phyloP scores from a whole-genome alignment of 2,888 invertebrate genomes.

The Tyria jacobaeae region DNA sequence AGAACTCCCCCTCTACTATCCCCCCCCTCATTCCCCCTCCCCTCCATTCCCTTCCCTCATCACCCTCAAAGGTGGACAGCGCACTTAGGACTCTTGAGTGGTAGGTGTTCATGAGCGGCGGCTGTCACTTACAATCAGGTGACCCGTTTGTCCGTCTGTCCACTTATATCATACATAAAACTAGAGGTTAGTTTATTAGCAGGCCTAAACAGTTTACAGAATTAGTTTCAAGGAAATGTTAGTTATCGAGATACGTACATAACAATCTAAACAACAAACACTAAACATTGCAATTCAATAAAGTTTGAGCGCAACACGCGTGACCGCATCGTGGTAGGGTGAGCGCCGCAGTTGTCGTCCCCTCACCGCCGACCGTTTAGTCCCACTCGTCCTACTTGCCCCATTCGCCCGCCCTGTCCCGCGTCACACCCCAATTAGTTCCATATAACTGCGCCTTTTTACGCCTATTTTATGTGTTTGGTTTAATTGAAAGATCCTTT shows the following conservation, averaged over 20 bases:
- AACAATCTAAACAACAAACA: constrained; percentile 41
- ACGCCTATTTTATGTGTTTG: constrained; percentile 70
- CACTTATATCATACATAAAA: too few relatives aligned
- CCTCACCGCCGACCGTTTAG: constrained; percentile 45
- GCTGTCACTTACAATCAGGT: too few relatives aligned
- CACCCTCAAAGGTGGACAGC: too few relatives aligned
- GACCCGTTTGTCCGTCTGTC: too few relatives aligned
- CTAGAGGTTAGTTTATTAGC: too few relatives aligned
- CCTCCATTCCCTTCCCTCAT: too few relatives aligned
- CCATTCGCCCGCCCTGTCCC: constrained; percentile 49
- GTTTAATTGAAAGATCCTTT: constrained; percentile 67
- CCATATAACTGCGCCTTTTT: constrained; percentile 74
- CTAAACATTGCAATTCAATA: constrained; percentile 59
- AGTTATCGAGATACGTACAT: neutral
- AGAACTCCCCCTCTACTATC: too few relatives aligned
- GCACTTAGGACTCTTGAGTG: too few relatives aligned
- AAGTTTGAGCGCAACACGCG: constrained; percentile 57
- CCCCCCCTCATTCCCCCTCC: too few relatives aligned
- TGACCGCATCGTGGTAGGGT: constrained; percentile 67
- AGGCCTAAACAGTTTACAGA: too few relatives aligned
- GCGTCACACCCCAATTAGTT: constrained; percentile 78
- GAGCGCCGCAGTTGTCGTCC: constrained; percentile 50
- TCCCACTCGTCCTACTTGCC: constrained; percentile 47
- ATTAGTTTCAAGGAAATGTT: neutral
- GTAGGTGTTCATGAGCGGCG: too few relatives aligned